Base-by-base conservation (phyloP, 2,113 vertebrate species). In the Oryzias melastigma region DNA sequence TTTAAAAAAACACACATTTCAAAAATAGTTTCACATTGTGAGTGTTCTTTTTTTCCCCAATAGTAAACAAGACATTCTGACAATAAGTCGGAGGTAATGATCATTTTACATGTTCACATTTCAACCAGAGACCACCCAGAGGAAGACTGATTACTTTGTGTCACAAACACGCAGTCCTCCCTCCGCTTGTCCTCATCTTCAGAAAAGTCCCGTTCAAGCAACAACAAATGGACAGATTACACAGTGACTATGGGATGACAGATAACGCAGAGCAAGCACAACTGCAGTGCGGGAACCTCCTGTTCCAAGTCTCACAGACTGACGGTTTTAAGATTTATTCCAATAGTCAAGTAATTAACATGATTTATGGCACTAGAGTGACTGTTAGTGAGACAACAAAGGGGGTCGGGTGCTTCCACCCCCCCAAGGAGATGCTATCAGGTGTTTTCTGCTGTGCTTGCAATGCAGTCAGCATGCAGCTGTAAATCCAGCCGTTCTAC, bases 361-460 rank as follows among this genome's bases (percentile, higher is more conserved):
- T 92, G 91, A 92, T 92, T 92, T 91, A 91, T 91, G 89, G 88
- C 35, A 51, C 75, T 59, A 70, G 79, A 83, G 85, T 81, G 88
- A 87, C 85, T 86, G 88, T 87, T 88, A 86, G 85, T 88, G 87
- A 89, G 87, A 91, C 88, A 91, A 91, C 91, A 92, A 92, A 91
- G 87, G 71, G 29, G 87, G 80, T 87, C 68, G 76, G 77, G 73
- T 48, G 42, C 77, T 84, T 79, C 87, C 87, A 87, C 87, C 90
- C 89, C 90, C 89, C 84, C 72, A 84, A 91, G 87, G 89, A 92
- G 90, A 92, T 92, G 85, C 85, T 92, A 92, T 93, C 91, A 91
- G 90, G 88, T 90, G 90, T 89, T 92, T 92, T 92, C 89, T 92
- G 92, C 91, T 91, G 90, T 77, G 89, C 89, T 90, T 86, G 91